Conservation (phyloP, 2,888 invertebrate genomes). For the Troides helena region DNA sequence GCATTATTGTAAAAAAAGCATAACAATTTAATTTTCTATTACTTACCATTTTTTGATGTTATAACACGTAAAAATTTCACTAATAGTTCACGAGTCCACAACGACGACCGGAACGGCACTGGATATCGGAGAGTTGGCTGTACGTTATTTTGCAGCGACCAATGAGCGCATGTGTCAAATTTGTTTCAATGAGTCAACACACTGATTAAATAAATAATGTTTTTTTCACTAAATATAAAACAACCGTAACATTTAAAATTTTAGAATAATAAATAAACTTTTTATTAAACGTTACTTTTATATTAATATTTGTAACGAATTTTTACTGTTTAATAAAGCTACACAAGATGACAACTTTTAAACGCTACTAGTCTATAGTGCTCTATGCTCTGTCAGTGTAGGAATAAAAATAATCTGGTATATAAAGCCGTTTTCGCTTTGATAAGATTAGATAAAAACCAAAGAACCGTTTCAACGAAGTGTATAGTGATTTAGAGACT, state of each 20-base stretch:
- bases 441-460: slow-evolving; percentile 53
- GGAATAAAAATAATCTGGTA: slow-evolving; percentile 38
- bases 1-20: slow-evolving; percentile 57
- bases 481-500: slow-evolving; percentile 47
- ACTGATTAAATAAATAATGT: slow-evolving; percentile 38
- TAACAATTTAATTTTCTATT: slow-evolving; percentile 62
- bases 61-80: slow-evolving; percentile 76
- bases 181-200: slow-evolving; percentile 52
- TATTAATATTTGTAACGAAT: neutral
- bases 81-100: slow-evolving; percentile 76
- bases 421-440: slow-evolving; percentile 42
- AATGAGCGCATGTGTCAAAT: slow-evolving; percentile 79
- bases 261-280: neutral
- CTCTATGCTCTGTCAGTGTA: slow-evolving; percentile 37
- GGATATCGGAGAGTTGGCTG: slow-evolving; percentile 70
- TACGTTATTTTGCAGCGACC: slow-evolving; percentile 60
- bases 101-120: slow-evolving; percentile 79
- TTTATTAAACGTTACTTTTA: slow-evolving; percentile 8
- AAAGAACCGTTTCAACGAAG: slow-evolving; percentile 42
- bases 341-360: slow-evolving; percentile 55
- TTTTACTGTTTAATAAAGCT: slow-evolving; percentile 30
- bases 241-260: neutral
- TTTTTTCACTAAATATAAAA: neutral
- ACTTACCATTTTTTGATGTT: slow-evolving; percentile 81
- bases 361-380: slow-evolving; percentile 47